A percentile compares a stretch with the other conserved stretches of the same genome.
phyloP scores from a whole-genome alignment of 2,888 invertebrate genomes.

The Eledona agricola region DNA sequence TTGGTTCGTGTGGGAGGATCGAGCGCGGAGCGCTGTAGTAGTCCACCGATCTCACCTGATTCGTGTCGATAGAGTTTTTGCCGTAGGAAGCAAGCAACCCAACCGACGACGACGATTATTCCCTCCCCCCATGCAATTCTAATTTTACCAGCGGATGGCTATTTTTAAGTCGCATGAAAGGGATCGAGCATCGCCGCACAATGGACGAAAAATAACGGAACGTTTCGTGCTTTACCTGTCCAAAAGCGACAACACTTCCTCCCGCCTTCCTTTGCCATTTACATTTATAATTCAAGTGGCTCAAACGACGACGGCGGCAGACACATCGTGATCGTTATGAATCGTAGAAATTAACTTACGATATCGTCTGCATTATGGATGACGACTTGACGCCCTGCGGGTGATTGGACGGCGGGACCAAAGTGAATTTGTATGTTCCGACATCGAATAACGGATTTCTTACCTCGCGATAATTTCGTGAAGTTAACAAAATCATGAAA shows the following conservation, averaged over 20 bases:
- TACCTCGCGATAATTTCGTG: no score
- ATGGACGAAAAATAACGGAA: constrained; percentile 30
- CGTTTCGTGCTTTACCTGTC: constrained; percentile 23
- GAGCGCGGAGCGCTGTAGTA: no score
- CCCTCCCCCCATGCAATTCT: constrained; percentile 28
- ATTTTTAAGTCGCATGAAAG: constrained; percentile 26
- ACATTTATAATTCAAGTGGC: constrained; percentile 24
- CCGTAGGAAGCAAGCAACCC: constrained; percentile 12
- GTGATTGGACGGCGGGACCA: constrained; percentile 17
- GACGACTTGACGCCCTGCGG: no score
- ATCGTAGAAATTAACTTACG: constrained; percentile 25
- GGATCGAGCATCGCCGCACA: constrained; percentile 23
- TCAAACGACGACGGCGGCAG: constrained; percentile 15
- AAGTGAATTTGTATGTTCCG: constrained; percentile 25
- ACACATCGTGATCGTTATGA: constrained; percentile 26
- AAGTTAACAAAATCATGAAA: no score
- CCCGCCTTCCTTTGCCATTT: no score
- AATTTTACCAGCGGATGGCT: constrained; percentile 29
- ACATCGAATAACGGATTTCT: constrained; percentile 28
- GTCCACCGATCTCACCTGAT: constrained; percentile 3
- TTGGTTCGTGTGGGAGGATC: no score
- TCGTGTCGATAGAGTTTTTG: not conserved
- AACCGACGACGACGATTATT: no score
- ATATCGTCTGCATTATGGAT: no score
- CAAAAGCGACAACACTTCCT: constrained; percentile 8